phyloP scores from a whole-genome alignment of 2,113 vertebrate genomes.

The Stomatorhinus ivindoensis region DNA sequence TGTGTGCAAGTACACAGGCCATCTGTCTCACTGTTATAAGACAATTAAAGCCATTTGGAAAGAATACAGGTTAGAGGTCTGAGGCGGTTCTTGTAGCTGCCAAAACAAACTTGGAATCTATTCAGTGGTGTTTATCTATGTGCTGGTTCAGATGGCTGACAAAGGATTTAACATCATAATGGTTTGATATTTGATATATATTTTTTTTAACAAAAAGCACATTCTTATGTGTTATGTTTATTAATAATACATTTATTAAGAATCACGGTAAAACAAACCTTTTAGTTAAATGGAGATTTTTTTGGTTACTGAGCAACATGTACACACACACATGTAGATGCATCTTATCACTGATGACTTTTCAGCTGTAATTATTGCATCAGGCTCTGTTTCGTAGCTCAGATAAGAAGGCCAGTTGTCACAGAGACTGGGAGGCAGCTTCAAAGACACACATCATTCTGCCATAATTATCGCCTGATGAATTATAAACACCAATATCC shows the following conservation, averaged over 20 bases:
- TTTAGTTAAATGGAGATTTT: background rate
- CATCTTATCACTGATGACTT: conserved; percentile 3
- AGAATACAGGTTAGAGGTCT: conserved; percentile 1
- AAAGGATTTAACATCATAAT: background rate
- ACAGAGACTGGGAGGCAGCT: background rate
- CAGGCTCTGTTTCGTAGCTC: conserved; percentile 3
- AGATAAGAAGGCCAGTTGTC: conserved; percentile 4
- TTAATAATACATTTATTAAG: background rate
- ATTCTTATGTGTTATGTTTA: background rate
- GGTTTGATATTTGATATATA: background rate
- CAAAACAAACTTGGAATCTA: background rate
- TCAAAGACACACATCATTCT: conserved; percentile 8
- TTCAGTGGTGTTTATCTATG: background rate
- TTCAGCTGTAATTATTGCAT: conserved; percentile 6
- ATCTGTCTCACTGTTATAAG: conserved; percentile 5
- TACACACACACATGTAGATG: background rate
- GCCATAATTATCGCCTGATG: conserved; percentile 5
- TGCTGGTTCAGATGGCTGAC: background rate
- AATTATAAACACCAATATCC: conserved; percentile 10
- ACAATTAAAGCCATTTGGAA: conserved; percentile 4
- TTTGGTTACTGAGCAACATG: conserved; percentile 2
- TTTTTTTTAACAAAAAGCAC: background rate
- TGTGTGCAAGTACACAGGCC: background rate
- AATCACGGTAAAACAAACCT: background rate
- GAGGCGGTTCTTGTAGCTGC: background rate